Conservation (phyloP, 2,797 vertebrate species). For the Picus viridis region DNA sequence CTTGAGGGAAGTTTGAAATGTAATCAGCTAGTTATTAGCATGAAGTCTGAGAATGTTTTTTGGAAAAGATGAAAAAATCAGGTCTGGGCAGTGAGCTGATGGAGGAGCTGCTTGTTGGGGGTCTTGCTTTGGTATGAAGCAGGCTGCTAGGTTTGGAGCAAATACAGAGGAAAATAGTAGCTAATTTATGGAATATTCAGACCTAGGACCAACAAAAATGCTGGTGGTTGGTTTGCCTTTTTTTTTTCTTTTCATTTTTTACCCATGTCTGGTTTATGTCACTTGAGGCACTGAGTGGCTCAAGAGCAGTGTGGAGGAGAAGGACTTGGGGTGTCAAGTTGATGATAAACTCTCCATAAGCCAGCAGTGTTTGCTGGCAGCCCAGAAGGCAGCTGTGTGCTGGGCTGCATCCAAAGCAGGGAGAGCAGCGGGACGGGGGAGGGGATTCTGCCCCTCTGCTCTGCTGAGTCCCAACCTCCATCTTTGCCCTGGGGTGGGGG, state of each 20-base stretch:
- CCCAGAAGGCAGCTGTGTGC: no score
- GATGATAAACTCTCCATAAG: no score
- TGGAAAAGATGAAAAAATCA: conserved; percentile 32
- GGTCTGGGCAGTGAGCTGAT: neutral
- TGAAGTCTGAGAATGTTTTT: conserved; percentile 54
- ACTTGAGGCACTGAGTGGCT: neutral
- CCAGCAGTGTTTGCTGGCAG: no score
- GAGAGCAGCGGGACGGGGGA: no score
- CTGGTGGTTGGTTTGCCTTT: no score
- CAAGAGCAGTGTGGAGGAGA: no score
- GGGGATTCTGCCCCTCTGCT: no score
- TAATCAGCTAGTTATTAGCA: conserved; percentile 59
- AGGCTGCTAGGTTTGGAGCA: neutral
- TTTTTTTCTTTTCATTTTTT: neutral
- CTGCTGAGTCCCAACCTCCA: no score
- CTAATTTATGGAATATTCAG: neutral
- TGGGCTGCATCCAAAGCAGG: no score
- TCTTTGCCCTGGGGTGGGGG: no score
- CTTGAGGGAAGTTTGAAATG: conserved; percentile 53
- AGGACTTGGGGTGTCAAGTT: no score
- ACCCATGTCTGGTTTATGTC: neutral
- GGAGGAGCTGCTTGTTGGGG: neutral
- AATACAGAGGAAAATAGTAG: neutral
- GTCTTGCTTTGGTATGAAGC: neutral
- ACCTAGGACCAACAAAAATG: neutral